Evolutionary conservation across 2,797 vertebrate species (phyloP), one percentile per base, ranked within the genome.

Genomic region (Amniataba percoides): DNA sequence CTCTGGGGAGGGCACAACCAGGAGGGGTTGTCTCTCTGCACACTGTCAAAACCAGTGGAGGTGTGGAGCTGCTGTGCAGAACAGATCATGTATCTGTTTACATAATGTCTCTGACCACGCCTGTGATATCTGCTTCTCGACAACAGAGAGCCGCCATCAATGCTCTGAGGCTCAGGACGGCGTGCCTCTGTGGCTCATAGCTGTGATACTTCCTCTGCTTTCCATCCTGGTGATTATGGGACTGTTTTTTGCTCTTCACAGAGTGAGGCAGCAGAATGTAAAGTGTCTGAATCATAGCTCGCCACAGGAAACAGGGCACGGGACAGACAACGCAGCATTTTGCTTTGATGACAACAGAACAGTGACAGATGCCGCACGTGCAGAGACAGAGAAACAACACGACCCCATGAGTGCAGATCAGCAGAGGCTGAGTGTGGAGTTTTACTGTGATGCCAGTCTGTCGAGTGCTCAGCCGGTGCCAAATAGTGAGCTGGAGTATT

Each of bases 31-130:
- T 77, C 66, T 87, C 23, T 81, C 89, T 9, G 25, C 70, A 42
- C 76, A 81, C 9, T 95, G 95, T 82, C 82, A 56, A 45, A 89
- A 65, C 43, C 62, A 5, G 55, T 45, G 89, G 89, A 81, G 48
- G 14, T 87, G 88, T 51, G 64, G 62, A 52, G 46, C 69, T 12
- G 40, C 52, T 18, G 23, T 19, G 34, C 81, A 80, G 36, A 87
- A 88, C 57, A 59, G 25, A 12, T 90, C 88, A 74, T 96, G 95
- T 64, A 52, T 91, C 56, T 96, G 95, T 91, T 80, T 92, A 25
- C 84, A 81, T 10, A 94, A 95, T 19, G 59, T 83, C 62, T 92
- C 93, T 0, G 61, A 78, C 31, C 64, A 84, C n/a, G 19, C 27
- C 5, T 96, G 95, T 74, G 92, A 93, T 18, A 36, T 89, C 9